Evolutionary conservation across 2,888 invertebrate species (phyloP).

Genomic region (Drosophila kambysellisi): DNA sequence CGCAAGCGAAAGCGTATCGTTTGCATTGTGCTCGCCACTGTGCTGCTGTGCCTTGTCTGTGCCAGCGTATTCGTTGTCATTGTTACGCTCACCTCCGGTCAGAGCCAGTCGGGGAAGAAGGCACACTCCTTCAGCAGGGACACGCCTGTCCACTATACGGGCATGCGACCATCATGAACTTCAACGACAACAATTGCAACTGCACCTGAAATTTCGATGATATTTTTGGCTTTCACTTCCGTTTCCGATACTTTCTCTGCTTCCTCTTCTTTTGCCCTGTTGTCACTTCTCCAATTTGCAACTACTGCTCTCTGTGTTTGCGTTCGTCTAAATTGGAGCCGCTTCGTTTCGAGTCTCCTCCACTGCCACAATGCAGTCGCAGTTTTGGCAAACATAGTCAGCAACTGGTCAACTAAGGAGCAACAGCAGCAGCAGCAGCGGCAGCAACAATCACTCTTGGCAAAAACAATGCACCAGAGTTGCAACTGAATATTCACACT

Average conservation of each 20-base stretch:
- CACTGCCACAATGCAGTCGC: conserved; percentile 17
- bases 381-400: conserved; percentile 15
- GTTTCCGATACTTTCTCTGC: conserved; percentile 42
- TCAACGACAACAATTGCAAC: conserved; percentile 21
- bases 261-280: conserved; percentile 1
- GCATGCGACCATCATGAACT: conserved; percentile 82
- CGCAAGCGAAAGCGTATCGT: conserved; percentile 89
- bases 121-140: conserved; percentile 88
- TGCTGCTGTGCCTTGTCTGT: conserved; percentile 90
- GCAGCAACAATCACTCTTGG: conserved; percentile 25
- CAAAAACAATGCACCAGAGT: conserved; percentile 23
- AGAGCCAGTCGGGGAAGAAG: conserved; percentile 89
- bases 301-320: conserved; percentile 24
- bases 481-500: conserved; percentile 24
- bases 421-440: conserved; percentile 24
- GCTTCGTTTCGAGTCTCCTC: conserved; percentile 14
- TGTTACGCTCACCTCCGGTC: conserved; percentile 90
- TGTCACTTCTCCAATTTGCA: conserved; percentile 15
- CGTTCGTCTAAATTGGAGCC: conserved; percentile 32
- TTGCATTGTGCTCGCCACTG: conserved; percentile 88
- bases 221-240: conserved; percentile 51
- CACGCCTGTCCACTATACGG: conserved; percentile 85
- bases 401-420: conserved; percentile 24
- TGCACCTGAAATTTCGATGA: conserved; percentile 28
- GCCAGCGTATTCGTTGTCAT: conserved; percentile 91